These are phyloP conservation scores for Stichodactyla helianthus DNA, from an alignment of 64 coral and sea anemone genomes.

Conservation along the genomic window DNA sequence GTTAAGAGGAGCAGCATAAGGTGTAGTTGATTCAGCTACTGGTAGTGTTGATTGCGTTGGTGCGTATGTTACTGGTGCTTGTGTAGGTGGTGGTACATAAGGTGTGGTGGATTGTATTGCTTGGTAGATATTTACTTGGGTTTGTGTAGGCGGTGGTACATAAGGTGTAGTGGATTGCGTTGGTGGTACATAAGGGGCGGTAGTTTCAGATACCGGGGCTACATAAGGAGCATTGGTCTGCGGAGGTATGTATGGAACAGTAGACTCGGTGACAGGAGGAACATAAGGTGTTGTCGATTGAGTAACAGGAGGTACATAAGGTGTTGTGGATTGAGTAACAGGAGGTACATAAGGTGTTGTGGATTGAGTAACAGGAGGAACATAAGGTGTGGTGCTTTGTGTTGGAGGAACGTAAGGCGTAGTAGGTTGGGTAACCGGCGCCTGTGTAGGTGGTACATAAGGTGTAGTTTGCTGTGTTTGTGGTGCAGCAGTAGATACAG, in stretches of 20 bases:
- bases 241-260: neutral
- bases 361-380: neutral
- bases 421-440: neutral
- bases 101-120: constrained; percentile 6
- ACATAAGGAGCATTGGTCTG: too few species aligned
- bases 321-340: neutral
- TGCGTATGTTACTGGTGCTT: constrained; percentile 6
- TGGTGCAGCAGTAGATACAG: neutral
- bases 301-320: neutral
- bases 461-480: neutral
- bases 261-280: neutral
- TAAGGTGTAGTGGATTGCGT: neutral
- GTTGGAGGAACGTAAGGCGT: neutral
- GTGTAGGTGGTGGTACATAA: neutral
- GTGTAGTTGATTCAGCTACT: neutral
- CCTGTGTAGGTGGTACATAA: neutral
- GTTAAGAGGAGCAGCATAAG: neutral
- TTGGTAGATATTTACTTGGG: too few species aligned
- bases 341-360: neutral
- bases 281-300: neutral
- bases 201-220: too few species aligned
- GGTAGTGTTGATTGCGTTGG: neutral
- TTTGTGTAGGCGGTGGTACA: neutral
- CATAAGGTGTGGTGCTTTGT: neutral
- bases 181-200: neutral